Conservation (phyloP, 2,113 vertebrate species). For the Cavia aperea region DNA sequence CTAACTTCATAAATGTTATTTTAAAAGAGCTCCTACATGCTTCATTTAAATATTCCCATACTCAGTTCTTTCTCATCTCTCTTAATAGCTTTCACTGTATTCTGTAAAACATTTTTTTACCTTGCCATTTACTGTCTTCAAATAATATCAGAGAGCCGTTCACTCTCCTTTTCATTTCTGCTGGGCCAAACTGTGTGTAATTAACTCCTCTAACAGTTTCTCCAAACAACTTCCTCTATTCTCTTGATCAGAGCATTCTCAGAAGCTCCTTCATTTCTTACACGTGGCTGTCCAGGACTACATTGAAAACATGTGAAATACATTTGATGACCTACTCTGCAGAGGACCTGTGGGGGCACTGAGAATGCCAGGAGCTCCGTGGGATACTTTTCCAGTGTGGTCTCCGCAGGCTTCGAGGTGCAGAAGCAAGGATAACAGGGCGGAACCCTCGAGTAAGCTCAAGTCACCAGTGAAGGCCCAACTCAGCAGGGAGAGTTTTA, state of each 20-base stretch:
- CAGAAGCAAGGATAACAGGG: background rate
- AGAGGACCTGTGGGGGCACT: background rate
- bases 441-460: background rate
- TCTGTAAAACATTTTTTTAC: slow-evolving; percentile 45
- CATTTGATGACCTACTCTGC: background rate
- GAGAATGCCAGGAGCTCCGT: background rate
- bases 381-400: background rate
- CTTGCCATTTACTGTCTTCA: slow-evolving; percentile 53
- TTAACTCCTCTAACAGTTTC: slow-evolving; percentile 59
- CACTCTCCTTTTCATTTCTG: slow-evolving; percentile 50
- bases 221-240: slow-evolving; percentile 44
- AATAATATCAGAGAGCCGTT: slow-evolving; percentile 57
- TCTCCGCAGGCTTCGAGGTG: background rate
- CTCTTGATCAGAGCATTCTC: slow-evolving; percentile 44
- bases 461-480: background rate
- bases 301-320: background rate
- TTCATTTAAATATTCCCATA: slow-evolving; percentile 44
- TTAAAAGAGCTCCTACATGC: slow-evolving; percentile 27
- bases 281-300: background rate
- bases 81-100: slow-evolving; percentile 36
- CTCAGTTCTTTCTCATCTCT: slow-evolving; percentile 26
- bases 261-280: slow-evolving; percentile 13
- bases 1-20: slow-evolving; percentile 43
- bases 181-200: slow-evolving; percentile 60
- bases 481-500: background rate